phyloP scores from a whole-genome alignment of 2,888 invertebrate genomes.

The Dione juno region DNA sequence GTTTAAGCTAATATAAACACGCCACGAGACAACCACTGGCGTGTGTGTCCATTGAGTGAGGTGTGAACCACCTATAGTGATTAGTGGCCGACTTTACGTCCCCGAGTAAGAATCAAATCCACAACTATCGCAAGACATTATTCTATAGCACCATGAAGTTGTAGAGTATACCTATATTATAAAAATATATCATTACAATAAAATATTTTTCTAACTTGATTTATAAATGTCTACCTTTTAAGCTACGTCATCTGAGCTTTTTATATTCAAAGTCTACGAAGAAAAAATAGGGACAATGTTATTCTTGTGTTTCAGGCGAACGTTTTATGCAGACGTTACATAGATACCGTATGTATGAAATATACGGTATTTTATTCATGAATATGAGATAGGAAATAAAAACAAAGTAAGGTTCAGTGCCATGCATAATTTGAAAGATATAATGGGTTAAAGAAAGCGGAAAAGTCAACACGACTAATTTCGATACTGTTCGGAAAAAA shows the following conservation, averaged over 20 bases:
- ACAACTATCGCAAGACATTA: too few species aligned
- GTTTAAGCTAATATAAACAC: too few species aligned
- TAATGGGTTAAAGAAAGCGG: slow-evolving; percentile 12
- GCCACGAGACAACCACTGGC: too few species aligned
- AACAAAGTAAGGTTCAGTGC: slow-evolving; percentile 16
- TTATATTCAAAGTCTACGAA: background rate
- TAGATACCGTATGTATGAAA: slow-evolving; percentile 4
- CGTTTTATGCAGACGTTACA: slow-evolving; percentile 6
- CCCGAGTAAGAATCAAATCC: too few species aligned
- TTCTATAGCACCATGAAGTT: too few species aligned
- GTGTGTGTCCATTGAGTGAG: too few species aligned
- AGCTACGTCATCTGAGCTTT: background rate
- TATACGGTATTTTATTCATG: slow-evolving; percentile 25
- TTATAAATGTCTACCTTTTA: too few species aligned
- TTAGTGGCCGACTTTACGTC: too few species aligned
- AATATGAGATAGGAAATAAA: slow-evolving; percentile 26
- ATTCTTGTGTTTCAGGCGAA: background rate
- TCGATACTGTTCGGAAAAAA: background rate
- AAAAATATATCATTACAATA: too few species aligned
- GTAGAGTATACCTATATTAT: too few species aligned
- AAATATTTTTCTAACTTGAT: too few species aligned
- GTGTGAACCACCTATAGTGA: too few species aligned
- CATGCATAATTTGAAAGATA: slow-evolving; percentile 21
- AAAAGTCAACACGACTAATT: background rate
- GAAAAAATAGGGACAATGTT: background rate